Conservation (phyloP, 2,797 vertebrate species). For the Myoxocephalus aenaeus region DNA sequence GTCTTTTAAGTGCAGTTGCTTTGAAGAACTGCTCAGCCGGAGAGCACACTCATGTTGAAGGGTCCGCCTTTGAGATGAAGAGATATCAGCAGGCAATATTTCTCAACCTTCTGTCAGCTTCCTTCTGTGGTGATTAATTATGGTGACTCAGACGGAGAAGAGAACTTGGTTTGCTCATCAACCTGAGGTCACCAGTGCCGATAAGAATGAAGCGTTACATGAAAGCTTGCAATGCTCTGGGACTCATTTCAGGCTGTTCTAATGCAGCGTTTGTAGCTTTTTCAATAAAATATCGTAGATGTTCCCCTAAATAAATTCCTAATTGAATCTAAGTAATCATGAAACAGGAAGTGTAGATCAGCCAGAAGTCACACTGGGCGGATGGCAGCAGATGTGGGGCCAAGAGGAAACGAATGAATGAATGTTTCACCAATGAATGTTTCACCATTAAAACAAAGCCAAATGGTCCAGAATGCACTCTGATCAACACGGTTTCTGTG, state of each 20-base stretch:
- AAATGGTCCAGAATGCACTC: not conserved
- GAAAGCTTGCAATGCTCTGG: not conserved
- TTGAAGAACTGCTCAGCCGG: slow-evolving; percentile 14
- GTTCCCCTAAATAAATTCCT: too few species aligned
- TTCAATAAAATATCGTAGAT: not conserved
- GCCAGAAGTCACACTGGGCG: too few species aligned
- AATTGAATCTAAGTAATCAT: not conserved
- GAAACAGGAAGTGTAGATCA: not conserved
- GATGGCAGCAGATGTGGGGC: too few species aligned
- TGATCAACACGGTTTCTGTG: not conserved
- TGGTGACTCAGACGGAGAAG: slow-evolving; percentile 14
- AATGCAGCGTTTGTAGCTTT: too few species aligned
- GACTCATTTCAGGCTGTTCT: not conserved
- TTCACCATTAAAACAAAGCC: not conserved
- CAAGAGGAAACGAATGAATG: too few species aligned
- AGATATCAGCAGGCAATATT: not conserved
- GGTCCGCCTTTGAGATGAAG: slow-evolving; percentile 21
- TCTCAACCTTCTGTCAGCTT: not conserved
- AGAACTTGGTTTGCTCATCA: slow-evolving; percentile 4
- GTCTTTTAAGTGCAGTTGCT: slow-evolving; percentile 21
- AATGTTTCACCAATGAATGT: too few species aligned
- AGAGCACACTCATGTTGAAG: not conserved
- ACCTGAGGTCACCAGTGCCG: not conserved
- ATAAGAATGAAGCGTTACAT: not conserved
- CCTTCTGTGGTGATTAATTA: not conserved